Evolutionary conservation across 2,888 invertebrate genomes (phyloP).

Genomic region (Scaptomyza caliginosa): DNA sequence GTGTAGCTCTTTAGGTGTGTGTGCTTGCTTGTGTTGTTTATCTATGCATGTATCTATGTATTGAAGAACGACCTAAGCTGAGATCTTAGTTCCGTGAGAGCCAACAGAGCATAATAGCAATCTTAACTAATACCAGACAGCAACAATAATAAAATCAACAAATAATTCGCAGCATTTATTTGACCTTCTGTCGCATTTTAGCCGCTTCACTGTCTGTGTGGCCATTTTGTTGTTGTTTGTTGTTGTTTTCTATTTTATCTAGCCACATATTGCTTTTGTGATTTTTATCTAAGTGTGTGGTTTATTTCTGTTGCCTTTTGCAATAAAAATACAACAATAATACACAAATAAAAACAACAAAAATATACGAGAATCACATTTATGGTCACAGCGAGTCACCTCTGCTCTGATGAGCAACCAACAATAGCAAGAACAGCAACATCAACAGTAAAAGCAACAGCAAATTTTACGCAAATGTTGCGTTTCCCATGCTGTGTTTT

Average conservation of each 20-base stretch:
- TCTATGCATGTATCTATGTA: constrained; percentile 22
- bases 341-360: constrained; percentile 24
- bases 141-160: constrained; percentile 38
- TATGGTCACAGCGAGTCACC: constrained; percentile 77
- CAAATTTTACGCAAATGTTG: constrained; percentile 75
- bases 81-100: constrained; percentile 65
- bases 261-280: constrained; percentile 82
- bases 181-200: constrained; percentile 71
- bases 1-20: constrained; percentile 46
- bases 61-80: constrained; percentile 37
- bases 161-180: constrained; percentile 70
- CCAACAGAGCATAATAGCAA: constrained; percentile 19
- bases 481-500: constrained; percentile 70
- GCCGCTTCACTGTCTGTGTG: constrained; percentile 46
- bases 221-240: constrained; percentile 44
- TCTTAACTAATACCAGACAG: constrained; percentile 30
- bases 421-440: constrained; percentile 38
- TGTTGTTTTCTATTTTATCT: constrained; percentile 73
- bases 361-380: constrained; percentile 73
- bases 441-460: constrained; percentile 33
- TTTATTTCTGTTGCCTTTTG: constrained; percentile 71
- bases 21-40: constrained; percentile 19
- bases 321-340: constrained; percentile 64
- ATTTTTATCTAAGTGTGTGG: constrained; percentile 81
- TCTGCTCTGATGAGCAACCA: constrained; percentile 39